A percentile compares a stretch with the other conserved stretches of the same genome.
Conservation (phyloP, 2,888 invertebrate species). For the Chesias legatella region DNA sequence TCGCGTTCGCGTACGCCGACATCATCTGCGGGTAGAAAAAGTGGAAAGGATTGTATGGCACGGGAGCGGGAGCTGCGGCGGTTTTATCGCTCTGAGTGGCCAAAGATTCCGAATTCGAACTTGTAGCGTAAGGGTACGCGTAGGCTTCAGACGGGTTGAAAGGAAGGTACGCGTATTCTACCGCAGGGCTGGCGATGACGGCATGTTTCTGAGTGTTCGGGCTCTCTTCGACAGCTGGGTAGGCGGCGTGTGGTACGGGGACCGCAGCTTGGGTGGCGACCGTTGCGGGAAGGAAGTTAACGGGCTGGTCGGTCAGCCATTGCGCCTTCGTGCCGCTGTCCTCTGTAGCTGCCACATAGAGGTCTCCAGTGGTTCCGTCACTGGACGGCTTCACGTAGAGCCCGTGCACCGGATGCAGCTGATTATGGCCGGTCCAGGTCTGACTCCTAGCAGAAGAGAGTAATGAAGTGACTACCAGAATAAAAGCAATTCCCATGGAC, state of each 20-base stretch:
- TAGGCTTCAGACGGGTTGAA: slow-evolving; percentile 37
- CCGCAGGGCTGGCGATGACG: slow-evolving; percentile 42
- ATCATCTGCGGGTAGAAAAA: slow-evolving; percentile 66
- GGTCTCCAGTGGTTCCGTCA: slow-evolving; percentile 67
- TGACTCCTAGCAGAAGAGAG: slow-evolving; percentile 34
- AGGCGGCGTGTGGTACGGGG: slow-evolving; percentile 6
- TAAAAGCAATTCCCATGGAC: slow-evolving; percentile 22
- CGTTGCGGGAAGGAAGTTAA: slow-evolving; percentile 53
- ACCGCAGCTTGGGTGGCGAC: slow-evolving; percentile 31
- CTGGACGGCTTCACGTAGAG: slow-evolving; percentile 65
- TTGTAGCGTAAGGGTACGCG: slow-evolving; percentile 49
- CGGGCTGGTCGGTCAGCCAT: slow-evolving; percentile 65
- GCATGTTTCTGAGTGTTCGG: slow-evolving; percentile 51
- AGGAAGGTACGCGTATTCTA: slow-evolving; percentile 57
- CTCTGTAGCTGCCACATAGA: slow-evolving; percentile 71
- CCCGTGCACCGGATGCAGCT: slow-evolving; percentile 66
- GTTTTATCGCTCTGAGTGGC: slow-evolving; percentile 36
- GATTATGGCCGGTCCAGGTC: slow-evolving; percentile 43
- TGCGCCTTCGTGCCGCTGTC: slow-evolving; percentile 60
- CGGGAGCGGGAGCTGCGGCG: slow-evolving; percentile 24
- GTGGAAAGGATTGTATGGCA: slow-evolving; percentile 52
- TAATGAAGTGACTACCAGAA: slow-evolving; percentile 11
- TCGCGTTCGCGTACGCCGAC: slow-evolving; percentile 56
- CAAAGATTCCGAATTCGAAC: slow-evolving; percentile 35
- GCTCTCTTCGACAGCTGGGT: slow-evolving; percentile 42